Percentiles rank a stretch among this genome's conserved stretches.
Conservation (phyloP, 2,888 invertebrate species). For the Orchesellides sinensis region DNA sequence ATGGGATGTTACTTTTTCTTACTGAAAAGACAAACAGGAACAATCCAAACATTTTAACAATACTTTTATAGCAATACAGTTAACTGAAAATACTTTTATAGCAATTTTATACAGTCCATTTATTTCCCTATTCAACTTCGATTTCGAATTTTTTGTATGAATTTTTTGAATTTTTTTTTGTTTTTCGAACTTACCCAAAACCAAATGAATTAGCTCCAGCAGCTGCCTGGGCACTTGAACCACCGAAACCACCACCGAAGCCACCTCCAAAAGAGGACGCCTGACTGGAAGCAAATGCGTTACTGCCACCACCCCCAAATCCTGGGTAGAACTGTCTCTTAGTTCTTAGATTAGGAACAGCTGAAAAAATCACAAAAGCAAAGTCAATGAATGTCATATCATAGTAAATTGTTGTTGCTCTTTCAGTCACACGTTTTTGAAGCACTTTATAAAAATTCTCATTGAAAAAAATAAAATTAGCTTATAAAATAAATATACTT, state of each 20-base stretch:
- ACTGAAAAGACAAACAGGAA: too few species aligned
- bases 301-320: background rate
- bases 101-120: background rate
- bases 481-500: background rate
- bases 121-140: background rate
- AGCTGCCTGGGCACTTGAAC: background rate
- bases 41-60: background rate
- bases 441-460: background rate
- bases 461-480: background rate
- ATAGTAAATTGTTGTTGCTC: background rate
- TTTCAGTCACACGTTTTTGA: background rate
- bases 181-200: too few species aligned
- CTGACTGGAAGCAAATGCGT: too few species aligned
- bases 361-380: background rate
- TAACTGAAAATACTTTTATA: background rate
- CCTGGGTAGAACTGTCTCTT: slow-evolving; percentile 31
- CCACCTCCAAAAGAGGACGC: too few species aligned
- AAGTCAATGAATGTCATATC: background rate
- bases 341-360: background rate
- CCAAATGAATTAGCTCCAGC: background rate
- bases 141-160: too few species aligned
- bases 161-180: too few species aligned
- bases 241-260: background rate
- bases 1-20: too few species aligned
- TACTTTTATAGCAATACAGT: background rate